A percentile compares a stretch with the other conserved stretches of the same genome.
These are phyloP conservation scores for Erpetoichthys calabaricus DNA, from an alignment of 2,797 vertebrate species.

Conservation along the genomic window DNA sequence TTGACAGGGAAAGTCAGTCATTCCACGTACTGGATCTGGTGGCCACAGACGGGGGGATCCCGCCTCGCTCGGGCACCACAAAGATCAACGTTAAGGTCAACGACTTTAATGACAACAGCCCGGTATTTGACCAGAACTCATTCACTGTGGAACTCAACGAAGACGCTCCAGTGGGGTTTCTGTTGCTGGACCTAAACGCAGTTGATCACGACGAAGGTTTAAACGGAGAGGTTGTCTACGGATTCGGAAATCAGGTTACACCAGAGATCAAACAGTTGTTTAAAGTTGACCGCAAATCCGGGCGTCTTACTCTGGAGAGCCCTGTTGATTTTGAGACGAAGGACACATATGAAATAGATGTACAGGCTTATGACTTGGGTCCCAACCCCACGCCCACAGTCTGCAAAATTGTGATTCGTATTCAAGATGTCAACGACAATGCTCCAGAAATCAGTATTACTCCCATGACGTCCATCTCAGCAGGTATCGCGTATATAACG, in stretches of 20 bases:
- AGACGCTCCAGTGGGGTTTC: conserved; percentile 61
- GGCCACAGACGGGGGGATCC: conserved; percentile 75
- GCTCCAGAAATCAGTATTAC: conserved; percentile 75
- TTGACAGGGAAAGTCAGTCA: conserved; percentile 78
- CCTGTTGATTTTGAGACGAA: conserved; percentile 80
- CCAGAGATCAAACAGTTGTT: conserved; percentile 69
- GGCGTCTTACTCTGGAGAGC: conserved; percentile 61
- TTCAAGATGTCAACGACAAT: conserved; percentile 86
- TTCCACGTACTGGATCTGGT: conserved; percentile 70
- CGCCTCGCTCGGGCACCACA: conserved; percentile 58
- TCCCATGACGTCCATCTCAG: conserved; percentile 51
- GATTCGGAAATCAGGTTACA: conserved; percentile 67
- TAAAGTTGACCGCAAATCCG: conserved; percentile 63
- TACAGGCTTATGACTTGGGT: conserved; percentile 69
- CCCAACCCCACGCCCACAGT: conserved; percentile 60
- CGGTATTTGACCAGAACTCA: conserved; percentile 67
- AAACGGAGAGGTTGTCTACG: conserved; percentile 75
- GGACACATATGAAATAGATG: conserved; percentile 79
- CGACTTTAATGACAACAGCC: conserved; percentile 87
- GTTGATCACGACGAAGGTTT: conserved; percentile 69
- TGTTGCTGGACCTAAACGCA: conserved; percentile 70
- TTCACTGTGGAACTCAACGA: conserved; percentile 72
- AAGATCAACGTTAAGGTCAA: conserved; percentile 72
- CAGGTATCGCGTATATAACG: conserved; percentile 60
- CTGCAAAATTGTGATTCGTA: conserved; percentile 75